phyloP scores from a whole-genome alignment of 2,888 invertebrate species.

The Lasioglossum leucozonium region DNA sequence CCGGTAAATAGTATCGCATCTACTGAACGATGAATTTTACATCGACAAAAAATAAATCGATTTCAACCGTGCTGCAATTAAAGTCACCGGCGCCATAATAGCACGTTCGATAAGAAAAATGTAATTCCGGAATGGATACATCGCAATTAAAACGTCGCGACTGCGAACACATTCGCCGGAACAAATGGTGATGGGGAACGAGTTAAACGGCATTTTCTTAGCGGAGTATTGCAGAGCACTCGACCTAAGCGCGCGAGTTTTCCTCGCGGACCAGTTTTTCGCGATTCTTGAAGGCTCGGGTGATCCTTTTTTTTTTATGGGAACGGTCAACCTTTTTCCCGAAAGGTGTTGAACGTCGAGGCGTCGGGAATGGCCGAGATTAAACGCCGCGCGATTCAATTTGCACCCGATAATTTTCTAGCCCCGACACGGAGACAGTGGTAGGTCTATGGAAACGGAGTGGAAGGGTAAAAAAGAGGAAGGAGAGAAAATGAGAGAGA shows the following conservation, averaged over 20 bases:
- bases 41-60: background rate
- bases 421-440: background rate
- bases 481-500: background rate
- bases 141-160: background rate
- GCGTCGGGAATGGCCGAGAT: background rate
- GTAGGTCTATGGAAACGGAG: background rate
- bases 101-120: background rate
- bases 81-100: background rate
- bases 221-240: background rate
- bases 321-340: background rate
- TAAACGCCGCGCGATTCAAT: constrained; percentile 32
- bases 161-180: background rate
- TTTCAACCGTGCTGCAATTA: background rate
- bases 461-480: background rate
- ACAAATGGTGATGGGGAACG: background rate
- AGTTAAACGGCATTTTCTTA: background rate
- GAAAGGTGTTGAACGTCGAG: background rate
- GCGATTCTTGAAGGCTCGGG: background rate
- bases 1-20: background rate
- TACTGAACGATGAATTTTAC: background rate
- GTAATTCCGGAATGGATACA: background rate
- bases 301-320: background rate
- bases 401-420: constrained; percentile 32
- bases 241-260: background rate
- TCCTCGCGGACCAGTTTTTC: background rate